These are phyloP conservation scores for Cactoblastis cactorum DNA, from an alignment of 2,888 invertebrate genomes.

Conservation along the genomic window DNA sequence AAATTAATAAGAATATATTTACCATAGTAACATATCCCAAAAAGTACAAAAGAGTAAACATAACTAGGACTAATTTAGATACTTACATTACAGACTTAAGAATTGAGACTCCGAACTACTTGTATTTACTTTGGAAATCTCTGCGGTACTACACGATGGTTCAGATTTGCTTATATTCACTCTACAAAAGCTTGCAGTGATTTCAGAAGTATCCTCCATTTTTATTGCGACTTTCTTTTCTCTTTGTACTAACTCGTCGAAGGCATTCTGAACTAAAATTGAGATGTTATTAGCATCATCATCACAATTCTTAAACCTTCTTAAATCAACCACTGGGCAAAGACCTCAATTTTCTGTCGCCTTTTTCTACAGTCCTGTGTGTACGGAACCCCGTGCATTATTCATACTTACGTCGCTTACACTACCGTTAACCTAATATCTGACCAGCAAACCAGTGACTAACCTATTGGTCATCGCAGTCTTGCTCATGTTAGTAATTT, in stretches of 20 bases:
- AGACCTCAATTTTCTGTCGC: too few relatives aligned
- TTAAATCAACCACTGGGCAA: too few relatives aligned
- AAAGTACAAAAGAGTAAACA: background rate
- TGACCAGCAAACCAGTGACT: too few relatives aligned
- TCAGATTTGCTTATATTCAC: slow-evolving; percentile 34
- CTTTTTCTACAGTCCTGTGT: too few relatives aligned
- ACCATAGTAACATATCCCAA: background rate
- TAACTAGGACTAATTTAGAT: background rate
- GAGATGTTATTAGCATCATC: background rate
- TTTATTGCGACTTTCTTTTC: slow-evolving; percentile 49
- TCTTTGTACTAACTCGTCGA: slow-evolving; percentile 54
- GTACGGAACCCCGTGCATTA: too few relatives aligned
- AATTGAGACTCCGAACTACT: slow-evolving; percentile 32
- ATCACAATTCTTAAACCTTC: too few relatives aligned
- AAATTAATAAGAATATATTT: background rate
- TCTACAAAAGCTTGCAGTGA: slow-evolving; percentile 46
- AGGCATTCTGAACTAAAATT: slow-evolving; percentile 56
- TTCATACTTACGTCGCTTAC: too few relatives aligned
- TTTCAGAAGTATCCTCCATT: slow-evolving; percentile 31
- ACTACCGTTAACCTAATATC: too few relatives aligned
- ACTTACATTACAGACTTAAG: slow-evolving; percentile 30
- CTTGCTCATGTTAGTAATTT: too few relatives aligned
- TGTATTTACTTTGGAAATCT: slow-evolving; percentile 1
- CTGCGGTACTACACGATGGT: slow-evolving; percentile 37
- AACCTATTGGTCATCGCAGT: too few relatives aligned